phyloP scores from a whole-genome alignment of 2,888 invertebrate genomes.

The Clitarchus hookeri region DNA sequence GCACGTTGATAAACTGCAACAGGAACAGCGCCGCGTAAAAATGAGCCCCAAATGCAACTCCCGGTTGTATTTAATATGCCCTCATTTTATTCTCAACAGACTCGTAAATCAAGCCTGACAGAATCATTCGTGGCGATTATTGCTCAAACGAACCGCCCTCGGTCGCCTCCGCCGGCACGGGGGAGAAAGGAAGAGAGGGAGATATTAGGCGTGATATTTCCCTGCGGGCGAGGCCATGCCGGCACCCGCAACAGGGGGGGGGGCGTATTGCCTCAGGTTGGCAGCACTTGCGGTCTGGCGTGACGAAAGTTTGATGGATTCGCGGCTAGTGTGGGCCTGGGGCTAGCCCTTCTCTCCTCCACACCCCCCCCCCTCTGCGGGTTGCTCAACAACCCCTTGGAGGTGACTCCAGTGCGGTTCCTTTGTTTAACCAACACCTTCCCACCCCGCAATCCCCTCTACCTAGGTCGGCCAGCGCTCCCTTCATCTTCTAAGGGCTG shows the following conservation, averaged over 20 bases:
- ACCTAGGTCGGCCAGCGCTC: too few species aligned
- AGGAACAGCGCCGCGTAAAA: not conserved
- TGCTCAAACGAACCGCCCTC: not conserved
- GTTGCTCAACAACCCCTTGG: not conserved
- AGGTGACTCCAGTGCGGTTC: not conserved
- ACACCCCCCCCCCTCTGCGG: too few species aligned
- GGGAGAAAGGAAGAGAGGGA: not conserved
- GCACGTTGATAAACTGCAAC: not conserved
- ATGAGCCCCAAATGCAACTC: not conserved
- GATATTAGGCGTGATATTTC: not conserved
- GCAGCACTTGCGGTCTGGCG: slow-evolving; percentile 3
- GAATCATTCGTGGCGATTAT: slow-evolving; percentile 1
- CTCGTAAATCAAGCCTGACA: slow-evolving; percentile 4
- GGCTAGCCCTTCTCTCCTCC: too few species aligned
- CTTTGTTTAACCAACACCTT: slow-evolving; percentile 9
- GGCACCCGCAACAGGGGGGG: not conserved
- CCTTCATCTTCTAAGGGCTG: too few species aligned
- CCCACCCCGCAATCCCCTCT: not conserved
- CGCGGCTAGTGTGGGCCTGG: not conserved
- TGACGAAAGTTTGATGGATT: slow-evolving; percentile 14
- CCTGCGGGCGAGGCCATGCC: not conserved
- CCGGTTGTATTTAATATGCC: not conserved
- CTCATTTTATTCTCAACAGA: slow-evolving; percentile 14
- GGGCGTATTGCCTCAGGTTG: not conserved
- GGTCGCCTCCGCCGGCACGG: not conserved